Conservation (phyloP, 2,888 invertebrate species). For the Crematogaster levior region DNA sequence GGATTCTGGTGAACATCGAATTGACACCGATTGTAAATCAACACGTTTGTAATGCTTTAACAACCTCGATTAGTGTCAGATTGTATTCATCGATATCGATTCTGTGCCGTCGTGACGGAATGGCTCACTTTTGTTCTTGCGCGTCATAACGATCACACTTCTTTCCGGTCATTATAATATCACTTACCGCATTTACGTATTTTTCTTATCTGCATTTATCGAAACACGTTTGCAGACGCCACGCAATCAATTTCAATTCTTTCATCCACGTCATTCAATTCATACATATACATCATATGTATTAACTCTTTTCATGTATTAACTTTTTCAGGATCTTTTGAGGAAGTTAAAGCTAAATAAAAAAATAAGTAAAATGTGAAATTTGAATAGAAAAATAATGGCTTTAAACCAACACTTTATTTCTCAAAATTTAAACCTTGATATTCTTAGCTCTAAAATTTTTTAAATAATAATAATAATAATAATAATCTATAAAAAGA, state of each 20-base stretch:
- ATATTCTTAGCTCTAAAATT: background rate
- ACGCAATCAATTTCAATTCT: background rate
- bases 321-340: background rate
- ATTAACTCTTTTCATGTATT: background rate
- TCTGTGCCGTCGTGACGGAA: background rate
- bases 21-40: conserved; percentile 41
- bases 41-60: conserved; percentile 31
- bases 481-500: too few relatives aligned
- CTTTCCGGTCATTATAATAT: conserved; percentile 34
- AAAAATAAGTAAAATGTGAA: background rate
- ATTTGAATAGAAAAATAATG: background rate
- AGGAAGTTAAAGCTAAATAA: background rate
- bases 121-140: conserved; percentile 29
- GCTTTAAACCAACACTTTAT: background rate
- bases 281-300: background rate
- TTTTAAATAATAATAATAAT: background rate
- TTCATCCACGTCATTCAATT: background rate
- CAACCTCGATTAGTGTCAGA: conserved; percentile 41
- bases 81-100: conserved; percentile 46
- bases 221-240: background rate
- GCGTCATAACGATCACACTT: conserved; percentile 11
- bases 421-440: background rate
- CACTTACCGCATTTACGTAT: conserved; percentile 1
- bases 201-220: conserved; percentile 1
- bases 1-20: conserved; percentile 11